Conservation (phyloP, 2,888 invertebrate genomes). For the Protophormia terraenovae region DNA sequence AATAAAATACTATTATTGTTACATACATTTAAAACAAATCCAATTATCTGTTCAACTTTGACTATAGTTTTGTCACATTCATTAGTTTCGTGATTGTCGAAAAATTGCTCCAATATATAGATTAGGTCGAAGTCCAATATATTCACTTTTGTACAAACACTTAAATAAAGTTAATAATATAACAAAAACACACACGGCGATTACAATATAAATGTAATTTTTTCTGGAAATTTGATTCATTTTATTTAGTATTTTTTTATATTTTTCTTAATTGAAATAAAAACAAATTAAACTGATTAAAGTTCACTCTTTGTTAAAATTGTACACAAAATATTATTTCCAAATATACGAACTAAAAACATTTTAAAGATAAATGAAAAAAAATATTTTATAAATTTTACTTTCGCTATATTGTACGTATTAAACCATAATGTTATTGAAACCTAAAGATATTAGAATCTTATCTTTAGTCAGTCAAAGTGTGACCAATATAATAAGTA, state of each 20-base stretch:
- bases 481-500: not conserved
- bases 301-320: not conserved
- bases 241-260: not conserved
- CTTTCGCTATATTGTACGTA: not conserved
- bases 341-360: not conserved
- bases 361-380: not conserved
- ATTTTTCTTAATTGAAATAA: not conserved
- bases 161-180: slow-evolving; percentile 12
- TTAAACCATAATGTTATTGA: not conserved
- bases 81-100: not conserved
- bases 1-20: no score
- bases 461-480: not conserved
- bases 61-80: not conserved
- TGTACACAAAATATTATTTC: not conserved
- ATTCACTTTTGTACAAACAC: slow-evolving; percentile 22
- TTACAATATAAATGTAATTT: not conserved
- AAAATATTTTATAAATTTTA: not conserved
- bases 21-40: not conserved
- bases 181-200: slow-evolving; percentile 5
- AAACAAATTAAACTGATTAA: not conserved
- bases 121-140: slow-evolving; percentile 31
- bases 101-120: slow-evolving; percentile 1
- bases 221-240: not conserved
- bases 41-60: not conserved
- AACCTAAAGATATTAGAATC: slow-evolving; percentile 6